These are phyloP conservation scores for Chrysochloris asiatica DNA, from an alignment of 2,113 vertebrate genomes.

Conservation along the genomic window DNA sequence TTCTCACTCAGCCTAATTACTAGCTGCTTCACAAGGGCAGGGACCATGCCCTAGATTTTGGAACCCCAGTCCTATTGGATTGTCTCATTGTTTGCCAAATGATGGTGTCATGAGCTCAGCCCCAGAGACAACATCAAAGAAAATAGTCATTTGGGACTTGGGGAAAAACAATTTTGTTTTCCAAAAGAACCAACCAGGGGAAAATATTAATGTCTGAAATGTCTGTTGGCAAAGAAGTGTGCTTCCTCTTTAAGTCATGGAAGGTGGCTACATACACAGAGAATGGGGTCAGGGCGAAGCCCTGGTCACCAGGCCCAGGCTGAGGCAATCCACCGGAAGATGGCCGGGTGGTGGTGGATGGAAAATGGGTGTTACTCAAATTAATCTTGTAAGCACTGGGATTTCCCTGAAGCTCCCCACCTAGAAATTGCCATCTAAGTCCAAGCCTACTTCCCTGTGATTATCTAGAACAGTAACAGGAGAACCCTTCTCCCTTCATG, in stretches of 20 bases:
- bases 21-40: not conserved
- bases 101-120: not conserved
- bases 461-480: not conserved
- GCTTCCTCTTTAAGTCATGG: not conserved
- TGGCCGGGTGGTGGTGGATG: not conserved
- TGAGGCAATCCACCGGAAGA: not conserved
- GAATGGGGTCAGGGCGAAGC: not conserved
- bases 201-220: not conserved
- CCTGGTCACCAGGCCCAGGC: not conserved
- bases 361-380: not conserved
- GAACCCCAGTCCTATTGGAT: slow-evolving; percentile 23
- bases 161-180: slow-evolving; percentile 28
- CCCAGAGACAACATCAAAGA: slow-evolving; percentile 39
- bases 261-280: not conserved
- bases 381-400: not conserved
- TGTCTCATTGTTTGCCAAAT: slow-evolving; percentile 42
- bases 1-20: not conserved
- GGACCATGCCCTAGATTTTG: not conserved
- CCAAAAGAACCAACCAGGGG: not conserved
- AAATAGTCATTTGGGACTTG: not conserved
- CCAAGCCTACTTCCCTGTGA: not conserved
- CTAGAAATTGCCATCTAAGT: too few species aligned
- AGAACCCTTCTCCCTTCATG: not conserved
- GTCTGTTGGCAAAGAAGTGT: not conserved
- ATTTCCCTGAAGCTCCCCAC: not conserved